phyloP scores from a whole-genome alignment of 2,113 vertebrate species.

The Nothocercus julius region DNA sequence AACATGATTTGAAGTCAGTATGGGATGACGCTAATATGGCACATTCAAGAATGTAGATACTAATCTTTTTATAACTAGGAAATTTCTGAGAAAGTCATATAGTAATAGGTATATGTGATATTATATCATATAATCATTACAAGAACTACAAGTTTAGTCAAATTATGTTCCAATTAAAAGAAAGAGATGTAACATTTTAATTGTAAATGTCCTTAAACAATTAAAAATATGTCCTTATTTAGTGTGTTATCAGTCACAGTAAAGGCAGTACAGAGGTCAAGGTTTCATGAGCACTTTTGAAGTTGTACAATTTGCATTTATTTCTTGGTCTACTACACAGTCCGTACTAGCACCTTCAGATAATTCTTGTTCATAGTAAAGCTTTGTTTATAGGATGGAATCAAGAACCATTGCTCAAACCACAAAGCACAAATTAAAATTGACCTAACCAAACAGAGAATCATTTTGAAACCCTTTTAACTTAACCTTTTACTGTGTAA shows the following conservation, averaged over 20 bases:
- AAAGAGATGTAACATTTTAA: background rate
- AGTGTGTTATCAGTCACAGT: background rate
- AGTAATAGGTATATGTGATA: background rate
- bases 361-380: background rate
- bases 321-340: background rate
- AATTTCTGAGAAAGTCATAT: background rate
- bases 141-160: background rate
- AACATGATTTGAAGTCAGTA: background rate
- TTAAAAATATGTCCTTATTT: background rate
- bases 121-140: background rate
- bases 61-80: background rate
- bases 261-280: accelerated
- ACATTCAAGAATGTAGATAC: background rate
- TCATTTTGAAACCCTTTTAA: background rate
- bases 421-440: background rate
- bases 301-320: background rate
- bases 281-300: background rate
- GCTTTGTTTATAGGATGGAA: background rate
- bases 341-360: background rate
- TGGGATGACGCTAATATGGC: background rate
- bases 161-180: background rate
- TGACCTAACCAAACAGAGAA: background rate
- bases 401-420: background rate
- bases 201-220: background rate
- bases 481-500: background rate